These are phyloP conservation scores for Aldrovandia affinis DNA, from an alignment of 2,797 vertebrate species.

Conservation along the genomic window DNA sequence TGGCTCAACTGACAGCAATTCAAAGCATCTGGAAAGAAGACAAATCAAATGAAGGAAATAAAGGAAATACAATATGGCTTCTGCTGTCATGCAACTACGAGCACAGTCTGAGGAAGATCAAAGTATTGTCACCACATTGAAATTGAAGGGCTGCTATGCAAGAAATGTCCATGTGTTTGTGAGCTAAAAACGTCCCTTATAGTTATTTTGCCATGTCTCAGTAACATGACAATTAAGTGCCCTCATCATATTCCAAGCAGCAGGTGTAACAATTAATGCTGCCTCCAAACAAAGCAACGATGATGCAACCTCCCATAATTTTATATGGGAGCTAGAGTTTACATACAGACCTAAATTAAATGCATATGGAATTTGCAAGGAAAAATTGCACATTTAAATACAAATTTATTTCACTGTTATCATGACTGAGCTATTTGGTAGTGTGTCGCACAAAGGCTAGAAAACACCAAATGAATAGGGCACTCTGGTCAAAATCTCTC, in stretches of 20 bases:
- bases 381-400: background rate
- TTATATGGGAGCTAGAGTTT: background rate
- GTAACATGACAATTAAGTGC: background rate
- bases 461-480: background rate
- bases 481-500: background rate
- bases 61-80: slow-evolving; percentile 42
- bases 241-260: background rate
- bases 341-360: background rate
- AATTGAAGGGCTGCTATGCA: slow-evolving; percentile 37
- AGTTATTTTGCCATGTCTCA: background rate
- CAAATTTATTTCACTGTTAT: no score
- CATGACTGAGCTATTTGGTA: background rate
- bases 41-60: slow-evolving; percentile 45
- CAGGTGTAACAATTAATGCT: background rate
- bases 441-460: background rate
- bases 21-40: slow-evolving; percentile 42
- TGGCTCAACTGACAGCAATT: slow-evolving; percentile 40
- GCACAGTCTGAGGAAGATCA: slow-evolving; percentile 36
- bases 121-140: slow-evolving; percentile 19
- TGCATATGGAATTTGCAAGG: background rate
- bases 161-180: slow-evolving; percentile 31
- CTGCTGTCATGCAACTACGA: slow-evolving; percentile 49
- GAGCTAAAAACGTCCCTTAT: slow-evolving; percentile 22
- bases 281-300: background rate
- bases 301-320: background rate